Evolutionary conservation across 2,797 vertebrate species (phyloP).

Genomic region (Anguilla obscura): DNA sequence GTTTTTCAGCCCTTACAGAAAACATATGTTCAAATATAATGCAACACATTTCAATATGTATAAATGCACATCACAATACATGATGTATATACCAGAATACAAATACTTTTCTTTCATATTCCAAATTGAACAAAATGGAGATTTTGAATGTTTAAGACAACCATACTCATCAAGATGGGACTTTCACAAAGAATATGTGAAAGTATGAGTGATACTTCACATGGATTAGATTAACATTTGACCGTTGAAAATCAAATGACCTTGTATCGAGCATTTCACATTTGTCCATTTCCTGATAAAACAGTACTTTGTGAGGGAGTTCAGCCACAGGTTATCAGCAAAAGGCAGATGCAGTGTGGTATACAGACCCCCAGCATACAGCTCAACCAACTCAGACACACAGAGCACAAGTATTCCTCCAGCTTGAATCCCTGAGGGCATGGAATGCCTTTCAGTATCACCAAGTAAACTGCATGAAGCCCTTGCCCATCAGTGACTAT

Average conservation of each 20-base stretch:
- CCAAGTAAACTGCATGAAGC: not conserved
- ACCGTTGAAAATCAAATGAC: not conserved
- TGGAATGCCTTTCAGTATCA: not conserved
- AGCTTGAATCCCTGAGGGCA: not conserved
- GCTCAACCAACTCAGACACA: not conserved
- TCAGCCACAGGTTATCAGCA: not conserved
- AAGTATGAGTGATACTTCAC: not conserved
- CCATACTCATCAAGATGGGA: not conserved
- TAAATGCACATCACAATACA: not conserved
- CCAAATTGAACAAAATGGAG: not conserved
- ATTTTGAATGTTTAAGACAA: not conserved
- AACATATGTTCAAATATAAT: not conserved
- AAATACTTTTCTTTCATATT: not conserved
- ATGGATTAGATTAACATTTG: not conserved
- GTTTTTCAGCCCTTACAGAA: not conserved
- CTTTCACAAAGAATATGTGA: not conserved
- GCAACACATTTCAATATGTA: not conserved
- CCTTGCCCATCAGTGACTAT: not conserved
- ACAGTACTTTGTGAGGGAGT: not conserved
- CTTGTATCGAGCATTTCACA: not conserved
- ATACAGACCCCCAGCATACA: not conserved
- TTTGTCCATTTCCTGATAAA: not conserved
- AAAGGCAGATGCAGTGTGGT: not conserved
- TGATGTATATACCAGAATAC: not conserved
- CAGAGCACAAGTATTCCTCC: not conserved